Evolutionary conservation across 35 echinoderm and acorn worm species (phyloP).

Genomic region (Apostichopus californicus): DNA sequence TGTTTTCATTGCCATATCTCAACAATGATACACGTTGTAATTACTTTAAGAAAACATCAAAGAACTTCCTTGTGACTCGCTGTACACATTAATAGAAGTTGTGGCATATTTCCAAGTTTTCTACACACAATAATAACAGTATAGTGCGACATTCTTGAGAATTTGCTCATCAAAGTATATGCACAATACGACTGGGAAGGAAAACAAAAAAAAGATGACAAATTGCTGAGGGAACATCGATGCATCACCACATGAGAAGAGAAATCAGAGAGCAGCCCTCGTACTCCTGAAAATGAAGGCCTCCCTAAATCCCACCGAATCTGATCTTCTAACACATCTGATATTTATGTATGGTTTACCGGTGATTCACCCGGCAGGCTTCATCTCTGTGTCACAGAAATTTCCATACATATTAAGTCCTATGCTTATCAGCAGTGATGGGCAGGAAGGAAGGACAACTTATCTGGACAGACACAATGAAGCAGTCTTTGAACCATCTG

Average conservation of each 20-base stretch:
- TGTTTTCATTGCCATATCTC: background rate
- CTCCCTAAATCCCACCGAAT: background rate
- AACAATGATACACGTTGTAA: background rate
- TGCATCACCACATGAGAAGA: background rate
- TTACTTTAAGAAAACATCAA: background rate
- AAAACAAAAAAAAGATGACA: background rate
- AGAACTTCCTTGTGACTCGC: background rate
- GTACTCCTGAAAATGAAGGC: background rate
- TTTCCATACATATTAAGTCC: background rate
- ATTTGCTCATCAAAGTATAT: background rate
- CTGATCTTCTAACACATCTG: background rate
- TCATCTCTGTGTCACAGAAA: background rate
- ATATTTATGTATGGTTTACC: background rate
- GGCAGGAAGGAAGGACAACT: conserved; percentile 28
- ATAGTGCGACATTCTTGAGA: background rate
- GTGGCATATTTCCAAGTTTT: background rate
- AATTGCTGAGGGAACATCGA: background rate
- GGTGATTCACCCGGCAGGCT: background rate
- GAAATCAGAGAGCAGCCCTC: background rate
- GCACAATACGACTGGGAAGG: background rate
- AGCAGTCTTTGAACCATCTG: background rate
- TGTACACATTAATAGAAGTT: background rate
- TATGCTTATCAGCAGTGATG: background rate
- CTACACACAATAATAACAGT: background rate
- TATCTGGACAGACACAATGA: conserved; percentile 7